Conservation (phyloP, 2,888 invertebrate species). For the Seladonia tumulorum region DNA sequence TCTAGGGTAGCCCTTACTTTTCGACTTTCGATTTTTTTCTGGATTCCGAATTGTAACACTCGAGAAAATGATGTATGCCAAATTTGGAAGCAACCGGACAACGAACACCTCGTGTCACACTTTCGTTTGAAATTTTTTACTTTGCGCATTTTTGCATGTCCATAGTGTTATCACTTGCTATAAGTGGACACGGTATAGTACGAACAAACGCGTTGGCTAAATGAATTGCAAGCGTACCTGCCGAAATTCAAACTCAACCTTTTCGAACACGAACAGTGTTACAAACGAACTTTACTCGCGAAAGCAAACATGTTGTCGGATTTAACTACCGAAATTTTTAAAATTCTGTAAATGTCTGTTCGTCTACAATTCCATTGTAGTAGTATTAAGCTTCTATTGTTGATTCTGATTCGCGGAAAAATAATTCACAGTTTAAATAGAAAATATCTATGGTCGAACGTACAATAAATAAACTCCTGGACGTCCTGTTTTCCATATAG, state of each 20-base stretch:
- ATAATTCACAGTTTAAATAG: neutral
- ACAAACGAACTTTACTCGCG: neutral
- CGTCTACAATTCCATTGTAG: too few species aligned
- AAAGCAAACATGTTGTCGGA: neutral
- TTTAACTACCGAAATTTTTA: neutral
- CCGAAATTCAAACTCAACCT: neutral
- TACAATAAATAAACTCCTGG: neutral
- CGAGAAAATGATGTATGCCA: neutral
- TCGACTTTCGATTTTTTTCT: neutral
- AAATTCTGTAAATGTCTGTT: neutral
- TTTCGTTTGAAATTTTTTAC: too few species aligned
- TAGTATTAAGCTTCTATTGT: too few species aligned
- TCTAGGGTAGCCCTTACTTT: neutral
- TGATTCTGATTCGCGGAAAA: neutral
- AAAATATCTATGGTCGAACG: neutral
- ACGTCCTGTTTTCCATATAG: neutral
- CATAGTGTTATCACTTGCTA: neutral
- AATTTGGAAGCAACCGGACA: neutral
- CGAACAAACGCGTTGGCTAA: neutral
- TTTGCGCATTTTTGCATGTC: too few species aligned
- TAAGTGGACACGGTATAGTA: neutral
- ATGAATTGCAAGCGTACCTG: neutral
- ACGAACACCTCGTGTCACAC: neutral
- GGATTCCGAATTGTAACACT: neutral
- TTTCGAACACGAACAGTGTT: neutral